A percentile compares a stretch with the other conserved stretches of the same genome.
Evolutionary conservation across 1,140 invertebrate genomes (phyloP).

Genomic region (Drosophila sp.): DNA sequence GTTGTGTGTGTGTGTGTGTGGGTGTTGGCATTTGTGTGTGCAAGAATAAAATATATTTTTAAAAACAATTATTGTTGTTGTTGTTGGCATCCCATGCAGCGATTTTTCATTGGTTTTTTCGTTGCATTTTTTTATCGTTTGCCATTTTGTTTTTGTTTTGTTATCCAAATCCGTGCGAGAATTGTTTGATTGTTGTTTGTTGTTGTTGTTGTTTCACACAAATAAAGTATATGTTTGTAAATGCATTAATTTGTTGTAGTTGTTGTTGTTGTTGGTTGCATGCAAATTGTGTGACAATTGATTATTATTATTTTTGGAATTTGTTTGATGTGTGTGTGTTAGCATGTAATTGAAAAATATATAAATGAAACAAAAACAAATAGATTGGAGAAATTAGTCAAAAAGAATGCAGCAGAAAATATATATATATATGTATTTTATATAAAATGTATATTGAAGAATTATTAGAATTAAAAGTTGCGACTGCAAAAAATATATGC

Average conservation of each 20-base stretch:
- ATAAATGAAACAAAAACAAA: constrained; percentile 47
- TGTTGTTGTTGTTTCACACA: constrained; percentile 46
- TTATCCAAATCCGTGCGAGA: constrained; percentile 70
- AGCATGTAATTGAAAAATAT: constrained; percentile 75
- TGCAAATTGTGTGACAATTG: constrained; percentile 50
- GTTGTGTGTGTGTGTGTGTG: constrained; percentile 16
- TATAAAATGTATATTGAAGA: background rate
- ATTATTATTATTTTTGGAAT: constrained; percentile 46
- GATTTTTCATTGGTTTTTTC: constrained; percentile 38
- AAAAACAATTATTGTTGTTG: constrained; percentile 21
- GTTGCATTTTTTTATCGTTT: constrained; percentile 33
- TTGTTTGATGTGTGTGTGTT: constrained; percentile 57
- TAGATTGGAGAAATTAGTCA: constrained; percentile 40
- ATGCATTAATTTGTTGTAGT: constrained; percentile 22
- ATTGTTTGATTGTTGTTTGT: constrained; percentile 28
- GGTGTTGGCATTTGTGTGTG: constrained; percentile 22
- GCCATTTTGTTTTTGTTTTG: constrained; percentile 7
- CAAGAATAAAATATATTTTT: constrained; percentile 33
- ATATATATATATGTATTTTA: constrained; percentile 14
- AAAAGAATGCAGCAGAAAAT: constrained; percentile 15
- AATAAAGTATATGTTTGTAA: constrained; percentile 46
- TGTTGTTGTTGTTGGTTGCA: constrained; percentile 43
- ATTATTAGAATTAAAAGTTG: background rate
- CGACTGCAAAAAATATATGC: background rate
- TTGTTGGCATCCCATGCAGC: constrained; percentile 56